Conservation (phyloP, 1,140 invertebrate genomes). For the Himalopsyche phryganea region DNA sequence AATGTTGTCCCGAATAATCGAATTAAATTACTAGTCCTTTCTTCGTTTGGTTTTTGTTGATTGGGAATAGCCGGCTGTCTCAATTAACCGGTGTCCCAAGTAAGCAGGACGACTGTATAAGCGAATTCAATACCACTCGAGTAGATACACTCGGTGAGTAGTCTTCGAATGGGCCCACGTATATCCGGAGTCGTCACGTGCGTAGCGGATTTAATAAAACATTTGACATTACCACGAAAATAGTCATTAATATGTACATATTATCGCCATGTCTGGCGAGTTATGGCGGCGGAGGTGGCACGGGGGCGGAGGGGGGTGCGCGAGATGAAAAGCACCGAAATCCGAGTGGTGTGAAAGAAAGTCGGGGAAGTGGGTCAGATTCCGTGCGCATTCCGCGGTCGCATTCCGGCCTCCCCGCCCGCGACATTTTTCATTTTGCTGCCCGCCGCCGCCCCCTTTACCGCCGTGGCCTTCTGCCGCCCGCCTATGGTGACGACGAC, state of each 20-base stretch:
- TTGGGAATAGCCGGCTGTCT: neutral
- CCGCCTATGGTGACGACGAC: neutral
- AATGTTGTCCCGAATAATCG: too few species aligned
- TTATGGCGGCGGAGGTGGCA: too few species aligned
- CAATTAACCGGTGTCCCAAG: neutral
- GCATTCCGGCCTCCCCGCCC: conserved; percentile 16
- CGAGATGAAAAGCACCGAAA: conserved; percentile 11
- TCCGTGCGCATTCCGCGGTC: conserved; percentile 27
- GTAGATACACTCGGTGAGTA: conserved; percentile 1
- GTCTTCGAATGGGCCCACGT: too few species aligned
- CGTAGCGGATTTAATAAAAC: too few species aligned
- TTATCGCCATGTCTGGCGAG: too few species aligned
- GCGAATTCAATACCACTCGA: neutral
- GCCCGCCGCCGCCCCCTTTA: neutral
- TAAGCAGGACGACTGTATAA: neutral
- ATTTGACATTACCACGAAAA: too few species aligned
- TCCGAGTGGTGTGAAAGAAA: conserved; percentile 17
- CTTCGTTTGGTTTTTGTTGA: too few species aligned
- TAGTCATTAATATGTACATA: too few species aligned
- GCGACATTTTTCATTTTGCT: neutral
- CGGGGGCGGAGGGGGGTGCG: too few species aligned
- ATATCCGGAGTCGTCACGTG: too few species aligned
- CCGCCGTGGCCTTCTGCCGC: neutral
- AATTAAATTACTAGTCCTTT: too few species aligned
- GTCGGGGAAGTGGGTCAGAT: conserved; percentile 28